These are phyloP conservation scores for Syngnathus rostellatus DNA, from an alignment of 2,797 vertebrate genomes.

Conservation along the genomic window DNA sequence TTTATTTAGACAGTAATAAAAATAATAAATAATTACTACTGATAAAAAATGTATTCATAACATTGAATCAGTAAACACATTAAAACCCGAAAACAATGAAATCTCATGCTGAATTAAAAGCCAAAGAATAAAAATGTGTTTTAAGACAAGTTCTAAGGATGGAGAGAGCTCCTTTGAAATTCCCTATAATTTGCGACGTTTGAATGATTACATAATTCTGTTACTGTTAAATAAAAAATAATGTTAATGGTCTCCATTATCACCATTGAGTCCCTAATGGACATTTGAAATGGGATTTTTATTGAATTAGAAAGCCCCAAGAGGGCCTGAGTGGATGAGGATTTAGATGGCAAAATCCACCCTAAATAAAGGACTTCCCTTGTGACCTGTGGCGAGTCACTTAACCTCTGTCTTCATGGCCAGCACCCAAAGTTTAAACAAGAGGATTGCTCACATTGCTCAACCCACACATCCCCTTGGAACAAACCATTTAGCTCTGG, in stretches of 20 bases:
- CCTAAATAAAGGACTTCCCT: conserved; percentile 65
- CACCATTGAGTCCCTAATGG: background rate
- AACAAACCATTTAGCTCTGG: conserved; percentile 58
- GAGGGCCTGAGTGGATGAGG: conserved; percentile 45
- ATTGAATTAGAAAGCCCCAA: conserved; percentile 18
- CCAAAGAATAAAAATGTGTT: too few relatives aligned
- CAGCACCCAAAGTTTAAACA: conserved; percentile 62
- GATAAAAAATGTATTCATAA: too few relatives aligned
- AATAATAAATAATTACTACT: background rate
- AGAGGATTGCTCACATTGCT: conserved; percentile 56
- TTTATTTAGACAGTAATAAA: background rate
- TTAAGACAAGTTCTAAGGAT: too few relatives aligned
- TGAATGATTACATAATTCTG: background rate
- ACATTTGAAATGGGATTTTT: background rate
- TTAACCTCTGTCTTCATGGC: conserved; percentile 71
- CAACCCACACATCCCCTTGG: conserved; percentile 36
- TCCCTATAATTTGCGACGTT: background rate
- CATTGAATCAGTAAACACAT: too few relatives aligned
- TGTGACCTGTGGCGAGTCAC: conserved; percentile 72
- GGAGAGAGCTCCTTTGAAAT: background rate
- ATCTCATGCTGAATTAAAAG: too few relatives aligned
- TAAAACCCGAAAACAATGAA: too few relatives aligned
- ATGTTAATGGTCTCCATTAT: background rate
- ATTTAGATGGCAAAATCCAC: conserved; percentile 64
- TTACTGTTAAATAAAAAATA: background rate